Conservation (phyloP, 2,797 vertebrate species). For the Syngnathus rostellatus region DNA sequence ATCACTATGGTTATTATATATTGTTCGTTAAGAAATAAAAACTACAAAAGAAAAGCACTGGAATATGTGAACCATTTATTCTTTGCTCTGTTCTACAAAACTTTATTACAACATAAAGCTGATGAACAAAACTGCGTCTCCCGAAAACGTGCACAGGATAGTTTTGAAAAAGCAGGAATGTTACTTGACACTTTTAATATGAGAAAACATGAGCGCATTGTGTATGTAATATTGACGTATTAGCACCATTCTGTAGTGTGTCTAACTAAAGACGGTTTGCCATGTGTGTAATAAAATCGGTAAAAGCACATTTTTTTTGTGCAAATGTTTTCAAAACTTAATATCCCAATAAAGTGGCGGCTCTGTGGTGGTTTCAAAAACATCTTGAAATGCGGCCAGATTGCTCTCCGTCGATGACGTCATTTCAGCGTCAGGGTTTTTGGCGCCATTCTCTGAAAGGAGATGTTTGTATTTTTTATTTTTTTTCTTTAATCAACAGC, state of each 20-base stretch:
- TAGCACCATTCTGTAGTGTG: conserved; percentile 47
- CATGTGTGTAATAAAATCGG: neutral
- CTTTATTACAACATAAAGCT: conserved; percentile 75
- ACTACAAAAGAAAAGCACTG: neutral
- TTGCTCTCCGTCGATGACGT: conserved; percentile 23
- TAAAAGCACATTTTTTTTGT: conserved; percentile 7
- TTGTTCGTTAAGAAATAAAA: neutral
- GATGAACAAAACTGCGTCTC: conserved; percentile 63
- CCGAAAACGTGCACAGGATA: neutral
- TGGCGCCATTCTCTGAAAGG: conserved; percentile 30
- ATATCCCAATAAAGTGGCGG: conserved; percentile 61
- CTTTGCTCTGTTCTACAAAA: conserved; percentile 66
- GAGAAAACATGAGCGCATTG: neutral
- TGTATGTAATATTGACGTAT: conserved; percentile 29
- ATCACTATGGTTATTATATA: neutral
- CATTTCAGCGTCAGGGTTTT: conserved; percentile 24
- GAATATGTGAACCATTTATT: conserved; percentile 40
- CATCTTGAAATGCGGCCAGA: conserved; percentile 41
- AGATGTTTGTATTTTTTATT: neutral
- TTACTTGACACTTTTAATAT: neutral
- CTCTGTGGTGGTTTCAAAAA: conserved; percentile 47
- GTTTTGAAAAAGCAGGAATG: neutral
- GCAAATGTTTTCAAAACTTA: conserved; percentile 50
- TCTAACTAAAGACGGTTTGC: neutral
- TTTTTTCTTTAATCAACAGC: neutral